phyloP scores from a whole-genome alignment of 2,113 vertebrate species.

The Otis tarda region DNA sequence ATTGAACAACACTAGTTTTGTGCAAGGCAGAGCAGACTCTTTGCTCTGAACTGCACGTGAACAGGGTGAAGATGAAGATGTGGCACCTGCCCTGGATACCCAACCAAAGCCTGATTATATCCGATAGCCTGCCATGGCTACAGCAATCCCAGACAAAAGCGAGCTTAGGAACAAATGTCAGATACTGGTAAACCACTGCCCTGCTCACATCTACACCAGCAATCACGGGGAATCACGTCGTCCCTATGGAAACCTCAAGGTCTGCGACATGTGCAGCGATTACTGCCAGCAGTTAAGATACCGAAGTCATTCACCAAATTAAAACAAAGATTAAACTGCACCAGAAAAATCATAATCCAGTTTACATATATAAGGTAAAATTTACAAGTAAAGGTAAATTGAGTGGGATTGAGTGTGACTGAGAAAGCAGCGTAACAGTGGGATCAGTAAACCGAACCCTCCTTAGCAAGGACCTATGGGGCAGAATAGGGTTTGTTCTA shows the following conservation, averaged over 20 bases:
- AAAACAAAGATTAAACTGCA: neutral
- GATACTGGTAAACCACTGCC: neutral
- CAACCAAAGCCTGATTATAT: neutral
- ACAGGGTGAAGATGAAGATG: neutral
- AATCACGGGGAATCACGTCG: neutral
- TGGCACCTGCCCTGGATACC: neutral
- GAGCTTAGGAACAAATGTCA: neutral
- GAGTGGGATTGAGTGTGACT: neutral
- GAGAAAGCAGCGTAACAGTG: neutral
- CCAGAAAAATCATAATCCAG: neutral
- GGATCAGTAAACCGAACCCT: neutral
- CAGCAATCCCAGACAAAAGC: neutral
- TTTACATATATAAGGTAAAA: neutral
- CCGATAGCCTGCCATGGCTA: accelerated
- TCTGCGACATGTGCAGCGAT: neutral
- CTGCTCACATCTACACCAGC: neutral
- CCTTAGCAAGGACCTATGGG: neutral
- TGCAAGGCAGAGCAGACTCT: neutral
- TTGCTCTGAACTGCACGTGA: neutral
- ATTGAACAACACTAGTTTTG: neutral
- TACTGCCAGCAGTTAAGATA: neutral
- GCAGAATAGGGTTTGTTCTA: neutral
- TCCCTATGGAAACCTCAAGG: neutral
- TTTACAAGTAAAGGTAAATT: neutral
- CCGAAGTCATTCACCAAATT: neutral